Conservation (phyloP, 2,113 vertebrate genomes). For the Rhabdomys dilectus region DNA sequence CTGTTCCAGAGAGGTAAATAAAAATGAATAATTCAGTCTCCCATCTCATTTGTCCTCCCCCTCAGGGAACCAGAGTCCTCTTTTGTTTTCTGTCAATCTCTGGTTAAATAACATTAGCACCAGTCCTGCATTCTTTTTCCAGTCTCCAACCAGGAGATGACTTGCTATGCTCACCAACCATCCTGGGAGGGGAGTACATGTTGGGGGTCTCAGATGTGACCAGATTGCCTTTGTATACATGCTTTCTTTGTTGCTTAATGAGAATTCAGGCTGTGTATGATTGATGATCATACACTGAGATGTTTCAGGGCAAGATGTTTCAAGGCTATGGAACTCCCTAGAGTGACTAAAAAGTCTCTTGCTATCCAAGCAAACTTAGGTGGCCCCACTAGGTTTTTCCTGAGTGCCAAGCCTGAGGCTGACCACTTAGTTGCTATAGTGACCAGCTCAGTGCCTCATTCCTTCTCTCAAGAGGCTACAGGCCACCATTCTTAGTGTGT, state of each 20-base stretch:
- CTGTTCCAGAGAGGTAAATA: constrained; percentile 26
- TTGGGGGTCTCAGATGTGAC: background rate
- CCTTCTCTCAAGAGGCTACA: background rate
- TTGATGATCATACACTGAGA: background rate
- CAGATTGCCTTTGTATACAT: background rate
- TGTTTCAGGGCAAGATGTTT: background rate
- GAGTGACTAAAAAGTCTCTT: background rate
- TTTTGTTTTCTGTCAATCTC: background rate
- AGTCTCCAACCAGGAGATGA: background rate
- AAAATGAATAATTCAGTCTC: constrained; percentile 29
- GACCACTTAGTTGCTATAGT: background rate
- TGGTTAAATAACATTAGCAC: background rate
- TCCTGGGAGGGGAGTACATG: background rate
- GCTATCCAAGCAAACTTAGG: background rate
- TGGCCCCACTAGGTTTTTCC: background rate
- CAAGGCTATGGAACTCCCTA: background rate
- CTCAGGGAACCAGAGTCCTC: background rate
- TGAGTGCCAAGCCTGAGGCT: background rate
- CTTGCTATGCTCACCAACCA: background rate
- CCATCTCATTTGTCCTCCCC: background rate
- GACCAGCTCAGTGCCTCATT: background rate
- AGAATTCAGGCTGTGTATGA: background rate
- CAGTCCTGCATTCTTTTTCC: background rate
- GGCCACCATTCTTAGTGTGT: background rate
- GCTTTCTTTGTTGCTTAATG: background rate